These are phyloP conservation scores for Neopipo cinnamomea DNA, from an alignment of 2,113 vertebrate species.

Conservation along the genomic window DNA sequence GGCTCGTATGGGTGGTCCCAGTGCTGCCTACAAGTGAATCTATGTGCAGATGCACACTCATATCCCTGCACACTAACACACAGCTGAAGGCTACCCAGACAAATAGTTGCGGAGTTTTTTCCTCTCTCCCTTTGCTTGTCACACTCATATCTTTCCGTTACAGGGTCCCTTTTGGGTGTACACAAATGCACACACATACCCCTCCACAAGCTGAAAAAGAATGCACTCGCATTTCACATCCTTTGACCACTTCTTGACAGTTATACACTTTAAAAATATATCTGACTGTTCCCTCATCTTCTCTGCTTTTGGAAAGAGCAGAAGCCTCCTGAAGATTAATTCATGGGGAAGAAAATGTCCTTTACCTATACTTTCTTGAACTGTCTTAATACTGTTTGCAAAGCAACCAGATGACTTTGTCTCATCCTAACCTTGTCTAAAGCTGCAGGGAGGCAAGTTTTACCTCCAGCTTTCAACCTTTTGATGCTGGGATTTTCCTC, in stretches of 20 bases:
- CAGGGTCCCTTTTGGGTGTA: not conserved
- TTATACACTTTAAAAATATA: conserved; percentile 79
- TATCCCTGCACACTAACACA: not conserved
- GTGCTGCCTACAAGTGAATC: not conserved
- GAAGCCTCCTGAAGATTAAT: conserved; percentile 81
- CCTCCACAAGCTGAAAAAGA: conserved; percentile 35
- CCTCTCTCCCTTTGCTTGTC: not conserved
- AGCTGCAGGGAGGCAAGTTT: conserved; percentile 22
- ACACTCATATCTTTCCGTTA: not conserved
- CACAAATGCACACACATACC: not conserved
- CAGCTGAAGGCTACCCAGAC: not conserved
- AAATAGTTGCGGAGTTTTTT: fast-evolving
- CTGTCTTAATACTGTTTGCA: conserved; percentile 1
- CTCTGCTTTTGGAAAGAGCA: conserved; percentile 65
- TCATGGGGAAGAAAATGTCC: conserved; percentile 54
- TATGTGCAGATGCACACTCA: not conserved
- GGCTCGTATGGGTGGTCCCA: not conserved
- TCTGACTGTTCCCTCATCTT: conserved; percentile 78
- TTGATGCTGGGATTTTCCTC: not conserved
- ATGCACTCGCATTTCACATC: conserved; percentile 44
- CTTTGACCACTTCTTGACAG: conserved; percentile 69
- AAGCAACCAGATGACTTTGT: not conserved
- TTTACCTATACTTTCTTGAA: not conserved
- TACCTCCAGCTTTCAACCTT: conserved; percentile 41
- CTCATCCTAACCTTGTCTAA: not conserved